These are phyloP conservation scores for Zaprionus africanus DNA, from an alignment of 1,140 invertebrate species.

Conservation along the genomic window DNA sequence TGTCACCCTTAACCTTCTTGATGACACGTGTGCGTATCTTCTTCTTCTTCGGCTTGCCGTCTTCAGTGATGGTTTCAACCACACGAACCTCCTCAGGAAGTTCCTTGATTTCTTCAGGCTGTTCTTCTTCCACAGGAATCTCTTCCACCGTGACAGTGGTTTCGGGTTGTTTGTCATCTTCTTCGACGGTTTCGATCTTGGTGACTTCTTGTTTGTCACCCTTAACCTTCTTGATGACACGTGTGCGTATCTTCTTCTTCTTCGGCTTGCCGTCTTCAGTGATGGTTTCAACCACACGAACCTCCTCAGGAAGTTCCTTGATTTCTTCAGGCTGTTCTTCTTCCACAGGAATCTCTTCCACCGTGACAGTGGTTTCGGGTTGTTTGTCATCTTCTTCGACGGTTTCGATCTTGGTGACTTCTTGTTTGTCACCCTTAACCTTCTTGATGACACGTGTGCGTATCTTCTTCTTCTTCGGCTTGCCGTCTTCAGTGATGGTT, in stretches of 20 bases:
- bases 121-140: constrained; percentile 30
- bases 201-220: constrained; percentile 76
- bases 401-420: constrained; percentile 80
- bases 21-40: constrained; percentile 64
- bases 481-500: constrained; percentile 16
- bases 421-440: constrained; percentile 71
- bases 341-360: constrained; percentile 48
- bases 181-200: constrained; percentile 82
- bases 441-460: constrained; percentile 71
- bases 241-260: constrained; percentile 57
- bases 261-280: constrained; percentile 24
- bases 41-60: constrained; percentile 28
- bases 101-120: constrained; percentile 32
- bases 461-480: constrained; percentile 36
- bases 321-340: constrained; percentile 33
- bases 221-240: constrained; percentile 69
- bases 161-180: constrained; percentile 78
- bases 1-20: constrained; percentile 70
- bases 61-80: constrained; percentile 20
- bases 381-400: constrained; percentile 82
- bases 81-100: constrained; percentile 35
- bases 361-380: constrained; percentile 68
- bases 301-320: constrained; percentile 37
- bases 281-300: constrained; percentile 20
- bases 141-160: constrained; percentile 68